Base-by-base conservation (phyloP, 2,888 invertebrate species). In the Hypena proboscidalis region DNA sequence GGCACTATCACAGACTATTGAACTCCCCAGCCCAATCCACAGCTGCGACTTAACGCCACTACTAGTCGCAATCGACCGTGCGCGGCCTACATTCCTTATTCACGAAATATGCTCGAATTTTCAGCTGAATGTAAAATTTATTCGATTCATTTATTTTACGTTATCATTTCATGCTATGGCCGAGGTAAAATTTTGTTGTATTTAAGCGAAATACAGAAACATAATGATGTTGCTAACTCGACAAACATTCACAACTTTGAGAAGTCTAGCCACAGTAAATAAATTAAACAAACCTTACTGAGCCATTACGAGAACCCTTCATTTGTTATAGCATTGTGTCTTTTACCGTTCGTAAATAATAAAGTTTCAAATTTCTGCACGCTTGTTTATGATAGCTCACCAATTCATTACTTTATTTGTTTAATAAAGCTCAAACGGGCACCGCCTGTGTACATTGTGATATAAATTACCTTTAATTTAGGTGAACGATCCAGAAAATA, bases 391-490 rank as follows among this genome's bases (percentile, higher is more conserved):
- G 79, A 79, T 75, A 77, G 76, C 79, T 70, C 71, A 74, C 78
- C 80, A 77, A 85, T 85, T 87, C 81, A 84, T 86, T 86, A 82
- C 82, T 80, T 88, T 85, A 85, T 88, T 86, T 84, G 84, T 84
- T 85, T 85, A 86, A 85, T 88, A 88, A 88, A 85, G 85, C 85
- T 77, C 68, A 59, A 77, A 77, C 77, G 68, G 69, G 81, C 80
- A 68, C 80, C 77, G 80, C 70, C 80, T 62, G 63, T 57, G 50
- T 62, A 84, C 80, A 81, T 79, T 77, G 79, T 76, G 77, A 74
- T 88, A 88, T 88, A 87, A 88, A 89, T 89, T 88, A 88, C 84
- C 84, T 86, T 85, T 87, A 87, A 88, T 87, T 86, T 86, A 83
- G 77, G 83, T 77, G 84, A 85, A 79, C 81, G 84, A 83, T 85